Evolutionary conservation across 2,888 invertebrate genomes (phyloP).

Genomic region (Melanostoma scalare): DNA sequence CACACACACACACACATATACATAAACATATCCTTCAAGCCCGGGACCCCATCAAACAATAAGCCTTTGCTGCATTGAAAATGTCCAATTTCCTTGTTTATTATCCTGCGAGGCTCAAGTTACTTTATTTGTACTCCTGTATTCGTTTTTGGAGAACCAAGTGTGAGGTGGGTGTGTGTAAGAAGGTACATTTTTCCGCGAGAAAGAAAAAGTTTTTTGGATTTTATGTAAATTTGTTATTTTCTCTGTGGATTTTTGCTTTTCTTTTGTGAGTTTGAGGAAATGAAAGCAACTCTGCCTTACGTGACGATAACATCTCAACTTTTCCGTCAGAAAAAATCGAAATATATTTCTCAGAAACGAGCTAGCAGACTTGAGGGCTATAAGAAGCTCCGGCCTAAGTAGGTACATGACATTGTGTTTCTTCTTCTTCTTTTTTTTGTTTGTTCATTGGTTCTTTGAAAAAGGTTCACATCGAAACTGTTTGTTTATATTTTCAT

Average conservation of each 20-base stretch:
- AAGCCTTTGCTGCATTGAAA: slow-evolving; percentile 21
- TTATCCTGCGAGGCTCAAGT: slow-evolving; percentile 38
- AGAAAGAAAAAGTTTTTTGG: slow-evolving; percentile 40
- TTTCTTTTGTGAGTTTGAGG: slow-evolving; percentile 33
- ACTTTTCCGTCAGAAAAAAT: slow-evolving; percentile 20
- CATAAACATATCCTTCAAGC: not conserved
- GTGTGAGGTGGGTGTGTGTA: too few relatives aligned
- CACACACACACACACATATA: not conserved
- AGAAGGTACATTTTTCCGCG: slow-evolving; percentile 31
- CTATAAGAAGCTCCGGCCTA: not conserved
- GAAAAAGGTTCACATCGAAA: slow-evolving; percentile 16
- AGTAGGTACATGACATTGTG: not conserved
- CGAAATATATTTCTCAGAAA: slow-evolving; percentile 8
- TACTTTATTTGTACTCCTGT: slow-evolving; percentile 48
- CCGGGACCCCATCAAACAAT: too few relatives aligned
- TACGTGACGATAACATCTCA: slow-evolving; percentile 60
- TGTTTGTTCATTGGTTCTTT: not conserved
- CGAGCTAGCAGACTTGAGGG: slow-evolving; percentile 1
- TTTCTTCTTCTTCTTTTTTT: not conserved
- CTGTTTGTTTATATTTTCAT: slow-evolving; percentile 34
- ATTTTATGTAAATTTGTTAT: slow-evolving; percentile 64
- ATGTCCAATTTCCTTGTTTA: slow-evolving; percentile 63
- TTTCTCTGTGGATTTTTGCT: slow-evolving; percentile 8
- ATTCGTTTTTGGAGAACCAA: slow-evolving; percentile 26
- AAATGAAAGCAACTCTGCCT: slow-evolving; percentile 36